phyloP scores from a whole-genome alignment of 2,888 invertebrate species.

The Pasiphila rectangulata region DNA sequence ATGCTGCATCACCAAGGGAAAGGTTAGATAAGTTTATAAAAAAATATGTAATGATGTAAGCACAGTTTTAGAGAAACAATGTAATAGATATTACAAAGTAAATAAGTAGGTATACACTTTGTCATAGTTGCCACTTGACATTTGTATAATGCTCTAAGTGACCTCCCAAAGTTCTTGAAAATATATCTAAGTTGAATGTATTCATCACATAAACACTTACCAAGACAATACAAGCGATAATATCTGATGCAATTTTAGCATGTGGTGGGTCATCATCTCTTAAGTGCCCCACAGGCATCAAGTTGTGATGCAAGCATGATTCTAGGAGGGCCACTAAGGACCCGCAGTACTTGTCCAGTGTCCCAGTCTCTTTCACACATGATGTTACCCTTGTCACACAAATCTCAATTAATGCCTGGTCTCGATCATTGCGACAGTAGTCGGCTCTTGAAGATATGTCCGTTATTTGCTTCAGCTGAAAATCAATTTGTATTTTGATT shows the following conservation, averaged over 20 bases:
- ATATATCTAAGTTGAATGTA: no score
- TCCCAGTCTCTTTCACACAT: slow-evolving; percentile 93
- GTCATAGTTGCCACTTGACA: no score
- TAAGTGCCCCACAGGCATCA: slow-evolving; percentile 84
- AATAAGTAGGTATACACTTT: no score
- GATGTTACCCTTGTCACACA: slow-evolving; percentile 95
- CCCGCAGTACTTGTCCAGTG: slow-evolving; percentile 91
- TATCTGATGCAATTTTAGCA: slow-evolving; percentile 97
- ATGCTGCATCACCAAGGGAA: no score
- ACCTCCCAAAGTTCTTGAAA: no score
- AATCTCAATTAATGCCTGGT: slow-evolving; percentile 97
- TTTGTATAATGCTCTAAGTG: no score
- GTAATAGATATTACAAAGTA: no score
- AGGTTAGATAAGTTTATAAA: no score
- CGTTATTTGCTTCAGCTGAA: slow-evolving; percentile 86
- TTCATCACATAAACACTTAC: slow-evolving; percentile 82
- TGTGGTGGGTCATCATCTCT: slow-evolving; percentile 95
- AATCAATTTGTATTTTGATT: slow-evolving; percentile 1
- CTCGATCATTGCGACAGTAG: slow-evolving; percentile 92
- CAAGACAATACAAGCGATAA: slow-evolving; percentile 96
- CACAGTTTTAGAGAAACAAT: no score
- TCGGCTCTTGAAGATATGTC: slow-evolving; percentile 91
- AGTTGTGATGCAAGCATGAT: slow-evolving; percentile 93
- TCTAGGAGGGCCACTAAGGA: slow-evolving; percentile 91
- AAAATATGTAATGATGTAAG: no score